Evolutionary conservation across 2,113 vertebrate species (phyloP).

Genomic region (Chloropsis cyanopogon): DNA sequence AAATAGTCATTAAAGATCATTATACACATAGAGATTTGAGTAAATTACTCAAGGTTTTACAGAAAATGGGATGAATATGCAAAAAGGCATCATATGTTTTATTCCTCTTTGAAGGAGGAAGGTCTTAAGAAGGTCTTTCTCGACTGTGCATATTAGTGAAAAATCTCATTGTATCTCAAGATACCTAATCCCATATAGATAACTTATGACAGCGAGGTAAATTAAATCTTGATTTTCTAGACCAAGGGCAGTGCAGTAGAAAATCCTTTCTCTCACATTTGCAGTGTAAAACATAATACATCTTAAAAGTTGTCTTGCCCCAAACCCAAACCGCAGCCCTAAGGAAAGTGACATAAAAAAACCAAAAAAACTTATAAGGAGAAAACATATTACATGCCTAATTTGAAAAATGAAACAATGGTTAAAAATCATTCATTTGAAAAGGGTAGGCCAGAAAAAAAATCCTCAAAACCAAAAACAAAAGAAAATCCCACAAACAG

Average conservation of each 20-base stretch:
- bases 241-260: not conserved
- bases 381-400: not conserved
- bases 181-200: not conserved
- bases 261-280: not conserved
- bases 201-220: not conserved
- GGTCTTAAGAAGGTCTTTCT: not conserved
- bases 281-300: not conserved
- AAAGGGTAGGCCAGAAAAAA: not conserved
- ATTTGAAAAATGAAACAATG: not conserved
- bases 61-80: not conserved
- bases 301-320: not conserved
- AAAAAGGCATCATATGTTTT: not conserved
- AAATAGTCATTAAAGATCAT: not conserved
- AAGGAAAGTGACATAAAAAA: not conserved
- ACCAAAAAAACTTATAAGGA: not conserved
- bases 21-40: not conserved
- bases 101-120: not conserved
- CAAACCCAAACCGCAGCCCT: not conserved
- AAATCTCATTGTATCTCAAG: not conserved
- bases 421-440: not conserved
- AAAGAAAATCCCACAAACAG: not conserved
- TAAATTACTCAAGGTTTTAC: not conserved
- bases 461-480: accelerated
- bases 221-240: not conserved
- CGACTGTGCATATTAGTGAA: not conserved